phyloP scores from a whole-genome alignment of 2,888 invertebrate genomes.

The Ophion ventricosus region DNA sequence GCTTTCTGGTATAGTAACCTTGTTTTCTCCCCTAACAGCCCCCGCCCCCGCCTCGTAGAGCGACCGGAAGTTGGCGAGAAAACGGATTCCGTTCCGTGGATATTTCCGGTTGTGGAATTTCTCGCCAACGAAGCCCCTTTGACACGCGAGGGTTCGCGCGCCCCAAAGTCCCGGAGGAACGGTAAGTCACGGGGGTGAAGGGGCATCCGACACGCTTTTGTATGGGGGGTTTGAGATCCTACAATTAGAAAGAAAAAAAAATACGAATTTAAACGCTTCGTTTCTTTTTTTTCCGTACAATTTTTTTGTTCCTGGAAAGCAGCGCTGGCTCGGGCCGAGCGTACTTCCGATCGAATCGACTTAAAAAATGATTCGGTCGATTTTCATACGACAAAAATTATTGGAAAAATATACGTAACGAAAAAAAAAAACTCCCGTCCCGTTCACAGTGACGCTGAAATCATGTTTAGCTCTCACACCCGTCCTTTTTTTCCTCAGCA shows the following conservation, averaged over 20 bases:
- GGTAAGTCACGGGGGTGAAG: constrained; percentile 73
- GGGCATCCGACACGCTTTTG: constrained; percentile 68
- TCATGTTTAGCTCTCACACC: background rate
- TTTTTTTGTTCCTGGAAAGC: background rate
- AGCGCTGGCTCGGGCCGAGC: too few relatives aligned
- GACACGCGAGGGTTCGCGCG: constrained; percentile 70
- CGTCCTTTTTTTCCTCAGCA: background rate
- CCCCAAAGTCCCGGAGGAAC: constrained; percentile 72
- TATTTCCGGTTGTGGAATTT: constrained; percentile 56
- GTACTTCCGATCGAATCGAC: too few relatives aligned
- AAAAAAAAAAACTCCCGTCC: too few relatives aligned
- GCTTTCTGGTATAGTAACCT: background rate
- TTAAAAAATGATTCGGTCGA: too few relatives aligned
- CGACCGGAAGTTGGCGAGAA: constrained; percentile 71
- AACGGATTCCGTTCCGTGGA: constrained; percentile 60
- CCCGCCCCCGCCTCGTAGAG: constrained; percentile 77
- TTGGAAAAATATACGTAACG: too few relatives aligned
- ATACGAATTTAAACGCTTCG: background rate
- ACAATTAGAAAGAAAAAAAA: background rate
- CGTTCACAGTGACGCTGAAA: background rate
- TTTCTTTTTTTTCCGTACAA: background rate
- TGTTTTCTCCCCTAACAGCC: constrained; percentile 67
- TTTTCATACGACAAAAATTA: too few relatives aligned
- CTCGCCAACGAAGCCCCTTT: constrained; percentile 64
- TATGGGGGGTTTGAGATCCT: background rate